Base-by-base conservation (phyloP, 2,113 vertebrate species). In the Sterrhoptilus dennistouni region DNA sequence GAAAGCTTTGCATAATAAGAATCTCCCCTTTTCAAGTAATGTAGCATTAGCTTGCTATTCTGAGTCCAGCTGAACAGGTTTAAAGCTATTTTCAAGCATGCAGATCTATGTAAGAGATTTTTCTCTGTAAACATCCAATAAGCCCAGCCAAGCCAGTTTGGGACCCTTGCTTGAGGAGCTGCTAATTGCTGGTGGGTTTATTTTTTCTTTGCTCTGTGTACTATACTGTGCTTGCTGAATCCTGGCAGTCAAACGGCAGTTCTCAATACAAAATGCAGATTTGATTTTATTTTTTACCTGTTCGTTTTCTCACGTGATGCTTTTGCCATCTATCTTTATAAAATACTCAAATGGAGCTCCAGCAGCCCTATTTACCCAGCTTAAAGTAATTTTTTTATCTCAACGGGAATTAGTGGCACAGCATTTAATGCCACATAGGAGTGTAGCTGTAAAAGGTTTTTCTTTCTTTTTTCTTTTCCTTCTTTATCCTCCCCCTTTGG, bases 321-420 rank as follows among this genome's bases (percentile, higher is more conserved):
- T 66, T 72, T 50, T 78, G 17, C 25, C 9, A 38, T 56, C 24
- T 54, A 21, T n/a, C 25, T 56, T 49, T 68, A 38, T 50, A 36
- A 71, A 85, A 79, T 63, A 42, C 53, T 53, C n/a, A 47, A 50
- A 38, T 12, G 70, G 52, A 57, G 19, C 61, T 40, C 25, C 22
- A 72, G 57, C 29, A 90, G 21, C 9, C 5, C 4, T 66, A 25
- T 83, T 94, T 95, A 64, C 14, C 18, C 6, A 42, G 25, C 15
- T 59, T 12, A 50, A 82, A 86, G 47, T 85, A 8, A 2, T 5
- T 18, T 74, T 75, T 76, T 93, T 60, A 44, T 60, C 47, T 79
- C 50, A 25, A 5, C 0, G 0, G 35, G 42, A 70, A 36, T 24
- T 0, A 3, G 8, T 80, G 25, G 52, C 38, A 61, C 18, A 16